Conservation (phyloP, 1,140 invertebrate genomes). For the Lordiphosa collinella region DNA sequence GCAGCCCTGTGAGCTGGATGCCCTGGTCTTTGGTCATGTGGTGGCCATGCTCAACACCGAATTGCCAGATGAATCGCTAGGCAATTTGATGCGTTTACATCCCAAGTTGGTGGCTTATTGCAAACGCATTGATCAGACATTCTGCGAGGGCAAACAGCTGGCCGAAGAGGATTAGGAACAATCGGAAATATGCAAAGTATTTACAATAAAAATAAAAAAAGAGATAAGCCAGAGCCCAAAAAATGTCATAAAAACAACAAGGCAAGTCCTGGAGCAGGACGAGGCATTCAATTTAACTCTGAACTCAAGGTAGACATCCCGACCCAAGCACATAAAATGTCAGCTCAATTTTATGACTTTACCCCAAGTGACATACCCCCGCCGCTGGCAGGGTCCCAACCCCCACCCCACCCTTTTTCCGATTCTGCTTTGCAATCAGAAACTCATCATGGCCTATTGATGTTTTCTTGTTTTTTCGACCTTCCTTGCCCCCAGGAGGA, state of each 20-base stretch:
- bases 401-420: not conserved
- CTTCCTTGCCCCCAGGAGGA: conserved; percentile 11
- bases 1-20: conserved; percentile 93
- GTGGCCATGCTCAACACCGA: conserved; percentile 93
- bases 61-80: conserved; percentile 81
- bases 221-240: conserved; percentile 15
- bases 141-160: conserved; percentile 12
- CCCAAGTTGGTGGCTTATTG: conserved; percentile 11
- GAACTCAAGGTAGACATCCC: conserved; percentile 24
- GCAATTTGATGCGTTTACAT: conserved; percentile 11
- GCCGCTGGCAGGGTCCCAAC: not conserved
- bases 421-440: conserved; percentile 66
- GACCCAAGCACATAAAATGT: conserved; percentile 38
- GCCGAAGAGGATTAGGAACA: conserved; percentile 5
- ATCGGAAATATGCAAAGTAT: conserved; percentile 72
- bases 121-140: conserved; percentile 18
- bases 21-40: conserved; percentile 96
- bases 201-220: conserved; percentile 57
- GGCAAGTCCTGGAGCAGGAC: not conserved
- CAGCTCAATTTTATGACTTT: conserved; percentile 70
- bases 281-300: conserved; percentile 42
- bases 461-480: conserved; percentile 48
- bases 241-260: conserved; percentile 39
- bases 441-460: conserved; percentile 77
- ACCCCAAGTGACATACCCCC: too few relatives aligned